phyloP scores from a whole-genome alignment of 2,888 invertebrate species.

The Iselma pallidipennis region DNA sequence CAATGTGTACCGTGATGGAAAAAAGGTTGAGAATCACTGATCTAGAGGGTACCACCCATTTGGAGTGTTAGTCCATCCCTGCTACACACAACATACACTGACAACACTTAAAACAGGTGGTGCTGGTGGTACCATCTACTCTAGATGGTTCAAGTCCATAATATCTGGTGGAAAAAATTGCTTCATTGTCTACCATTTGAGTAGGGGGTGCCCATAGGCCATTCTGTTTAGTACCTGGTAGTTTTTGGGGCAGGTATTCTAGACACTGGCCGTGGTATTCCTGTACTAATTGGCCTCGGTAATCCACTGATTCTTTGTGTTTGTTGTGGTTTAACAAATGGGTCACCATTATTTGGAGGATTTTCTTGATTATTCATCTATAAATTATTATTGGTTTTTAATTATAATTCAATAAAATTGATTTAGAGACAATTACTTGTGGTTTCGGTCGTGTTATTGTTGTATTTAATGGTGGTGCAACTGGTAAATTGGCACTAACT shows the following conservation, averaged over 20 bases:
- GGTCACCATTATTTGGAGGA: slow-evolving; percentile 12
- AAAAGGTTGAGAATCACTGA: too few species aligned
- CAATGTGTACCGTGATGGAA: too few species aligned
- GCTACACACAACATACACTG: too few species aligned
- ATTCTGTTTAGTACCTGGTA: slow-evolving; percentile 28
- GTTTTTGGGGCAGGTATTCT: slow-evolving; percentile 50
- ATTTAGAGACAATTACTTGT: neutral
- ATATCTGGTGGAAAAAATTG: too few species aligned
- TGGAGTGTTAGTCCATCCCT: too few species aligned
- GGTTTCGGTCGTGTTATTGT: slow-evolving; percentile 15
- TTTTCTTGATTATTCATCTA: neutral
- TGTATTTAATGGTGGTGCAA: slow-evolving; percentile 37
- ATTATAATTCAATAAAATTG: neutral
- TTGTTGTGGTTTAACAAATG: slow-evolving; percentile 37
- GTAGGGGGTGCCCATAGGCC: too few species aligned
- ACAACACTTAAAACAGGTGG: too few species aligned
- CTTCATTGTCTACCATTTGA: too few species aligned
- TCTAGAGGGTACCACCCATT: too few species aligned
- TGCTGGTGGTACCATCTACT: too few species aligned
- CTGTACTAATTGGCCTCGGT: slow-evolving; percentile 49
- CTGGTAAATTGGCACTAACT: slow-evolving; percentile 44
- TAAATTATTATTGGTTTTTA: neutral
- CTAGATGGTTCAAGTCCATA: too few species aligned
- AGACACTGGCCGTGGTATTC: slow-evolving; percentile 50
- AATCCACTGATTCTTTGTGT: slow-evolving; percentile 45